Evolutionary conservation across 2,888 invertebrate species (phyloP).

Genomic region (Hipparchia semele): DNA sequence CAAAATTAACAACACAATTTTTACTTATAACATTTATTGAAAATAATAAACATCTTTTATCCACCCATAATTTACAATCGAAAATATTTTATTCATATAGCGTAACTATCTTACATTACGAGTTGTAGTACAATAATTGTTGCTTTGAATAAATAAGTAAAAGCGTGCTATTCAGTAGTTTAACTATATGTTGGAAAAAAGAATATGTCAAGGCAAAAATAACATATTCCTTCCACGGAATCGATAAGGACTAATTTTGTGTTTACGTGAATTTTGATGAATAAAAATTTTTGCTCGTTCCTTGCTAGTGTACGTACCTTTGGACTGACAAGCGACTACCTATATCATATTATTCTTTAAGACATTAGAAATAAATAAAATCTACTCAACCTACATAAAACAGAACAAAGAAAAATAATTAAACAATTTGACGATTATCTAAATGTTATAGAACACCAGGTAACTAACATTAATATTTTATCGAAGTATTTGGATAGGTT

Average conservation of each 20-base stretch:
- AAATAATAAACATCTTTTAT: slow-evolving; percentile 73
- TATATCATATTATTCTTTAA: no score
- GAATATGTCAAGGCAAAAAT: background rate
- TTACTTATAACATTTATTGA: slow-evolving; percentile 72
- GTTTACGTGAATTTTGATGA: no score
- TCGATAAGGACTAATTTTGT: no score
- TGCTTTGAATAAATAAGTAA: slow-evolving; percentile 31
- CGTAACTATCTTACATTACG: slow-evolving; percentile 43
- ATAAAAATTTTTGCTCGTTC: background rate
- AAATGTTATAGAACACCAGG: no score
- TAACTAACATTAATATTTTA: no score
- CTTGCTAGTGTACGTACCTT: background rate
- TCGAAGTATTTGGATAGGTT: no score
- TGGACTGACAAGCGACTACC: background rate
- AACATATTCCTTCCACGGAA: no score
- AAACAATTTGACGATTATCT: no score
- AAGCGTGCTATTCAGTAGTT: slow-evolving; percentile 41
- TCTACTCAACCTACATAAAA: no score
- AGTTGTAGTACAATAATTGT: slow-evolving; percentile 43
- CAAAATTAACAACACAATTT: slow-evolving; percentile 28
- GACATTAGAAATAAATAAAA: no score
- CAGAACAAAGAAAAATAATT: no score
- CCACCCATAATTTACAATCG: slow-evolving; percentile 59
- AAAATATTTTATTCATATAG: slow-evolving; percentile 56
- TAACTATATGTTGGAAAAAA: background rate